phyloP scores from a whole-genome alignment of 1,140 invertebrate species.

The Lepidostoma basale region DNA sequence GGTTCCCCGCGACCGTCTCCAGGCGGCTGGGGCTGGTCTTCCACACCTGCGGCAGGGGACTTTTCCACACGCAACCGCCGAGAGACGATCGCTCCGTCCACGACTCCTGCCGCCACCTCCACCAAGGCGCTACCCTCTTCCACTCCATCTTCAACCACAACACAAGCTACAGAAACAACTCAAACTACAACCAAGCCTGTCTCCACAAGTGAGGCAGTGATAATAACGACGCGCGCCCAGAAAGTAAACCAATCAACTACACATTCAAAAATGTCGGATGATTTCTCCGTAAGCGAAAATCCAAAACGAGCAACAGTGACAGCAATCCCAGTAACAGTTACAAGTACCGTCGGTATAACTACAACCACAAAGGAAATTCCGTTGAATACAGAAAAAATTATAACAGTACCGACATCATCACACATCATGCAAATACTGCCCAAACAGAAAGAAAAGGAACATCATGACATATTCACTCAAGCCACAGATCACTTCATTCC shows the following conservation, averaged over 20 bases:
- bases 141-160: neutral
- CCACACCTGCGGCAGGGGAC: constrained; percentile 45
- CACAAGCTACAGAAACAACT: neutral
- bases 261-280: constrained; percentile 20
- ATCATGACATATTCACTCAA: constrained; percentile 57
- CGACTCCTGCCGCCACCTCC: constrained; percentile 12
- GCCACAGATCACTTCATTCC: constrained; percentile 60
- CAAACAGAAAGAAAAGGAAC: constrained; percentile 53
- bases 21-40: constrained; percentile 48
- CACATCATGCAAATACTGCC: constrained; percentile 23
- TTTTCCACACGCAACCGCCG: constrained; percentile 38
- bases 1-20: constrained; percentile 46
- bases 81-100: constrained; percentile 32
- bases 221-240: neutral
- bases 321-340: neutral
- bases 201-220: neutral
- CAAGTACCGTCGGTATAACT: neutral
- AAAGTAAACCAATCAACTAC: neutral
- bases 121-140: constrained; percentile 35
- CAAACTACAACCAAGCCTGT: neutral
- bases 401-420: constrained; percentile 9
- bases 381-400: constrained; percentile 10
- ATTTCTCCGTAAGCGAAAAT: constrained; percentile 33
- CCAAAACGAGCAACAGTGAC: constrained; percentile 32
- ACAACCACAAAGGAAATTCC: neutral